phyloP scores from a whole-genome alignment of 2,888 invertebrate genomes.

The Oxyscelio sp. region DNA sequence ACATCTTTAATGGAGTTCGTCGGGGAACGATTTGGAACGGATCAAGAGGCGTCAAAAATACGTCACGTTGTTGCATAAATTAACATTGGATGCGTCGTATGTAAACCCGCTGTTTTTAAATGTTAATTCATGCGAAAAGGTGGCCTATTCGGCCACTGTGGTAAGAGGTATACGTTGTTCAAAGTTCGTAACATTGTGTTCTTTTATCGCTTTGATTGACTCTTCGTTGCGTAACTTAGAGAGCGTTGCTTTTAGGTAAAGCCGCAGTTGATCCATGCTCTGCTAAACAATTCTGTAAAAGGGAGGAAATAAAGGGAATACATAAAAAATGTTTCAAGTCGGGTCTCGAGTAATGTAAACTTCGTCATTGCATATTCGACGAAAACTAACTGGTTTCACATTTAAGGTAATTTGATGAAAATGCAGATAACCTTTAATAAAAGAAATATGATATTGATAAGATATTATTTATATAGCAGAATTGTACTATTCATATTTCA shows the following conservation, averaged over 20 bases:
- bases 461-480: too few species aligned
- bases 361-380: too few species aligned
- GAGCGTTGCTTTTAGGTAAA: not conserved
- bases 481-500: too few species aligned
- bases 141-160: not conserved
- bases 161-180: not conserved
- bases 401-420: too few species aligned
- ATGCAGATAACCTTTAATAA: too few species aligned
- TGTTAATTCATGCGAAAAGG: slow-evolving; percentile 50
- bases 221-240: not conserved
- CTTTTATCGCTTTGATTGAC: not conserved
- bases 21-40: slow-evolving; percentile 43
- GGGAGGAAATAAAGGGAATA: too few species aligned
- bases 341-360: too few species aligned
- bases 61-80: slow-evolving; percentile 50
- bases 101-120: slow-evolving; percentile 33
- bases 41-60: slow-evolving; percentile 49
- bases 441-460: too few species aligned
- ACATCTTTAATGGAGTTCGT: slow-evolving; percentile 50
- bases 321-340: too few species aligned
- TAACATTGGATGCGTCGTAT: slow-evolving; percentile 31
- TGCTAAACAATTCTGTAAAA: too few species aligned
- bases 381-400: too few species aligned
- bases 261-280: not conserved
- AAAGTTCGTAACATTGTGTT: slow-evolving; percentile 4